These are phyloP conservation scores for Rhipidura dahli DNA, from an alignment of 2,113 vertebrate species.

Conservation along the genomic window DNA sequence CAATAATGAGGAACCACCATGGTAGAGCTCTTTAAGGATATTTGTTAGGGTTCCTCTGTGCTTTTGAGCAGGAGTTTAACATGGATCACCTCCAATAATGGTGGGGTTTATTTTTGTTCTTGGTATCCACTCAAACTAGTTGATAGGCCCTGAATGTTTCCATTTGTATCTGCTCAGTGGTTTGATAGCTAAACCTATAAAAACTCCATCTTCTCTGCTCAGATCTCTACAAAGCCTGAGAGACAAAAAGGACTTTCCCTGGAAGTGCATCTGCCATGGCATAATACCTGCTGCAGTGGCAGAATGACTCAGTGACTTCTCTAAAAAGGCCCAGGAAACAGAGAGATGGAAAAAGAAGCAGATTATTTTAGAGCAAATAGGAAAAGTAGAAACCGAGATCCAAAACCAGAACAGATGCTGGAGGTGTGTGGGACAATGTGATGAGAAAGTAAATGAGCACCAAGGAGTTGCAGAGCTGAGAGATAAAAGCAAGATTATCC, in stretches of 20 bases:
- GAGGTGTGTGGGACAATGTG: background rate
- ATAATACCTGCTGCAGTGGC: background rate
- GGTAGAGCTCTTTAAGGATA: background rate
- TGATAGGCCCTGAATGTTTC: background rate
- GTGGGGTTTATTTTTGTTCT: rapidly evolving
- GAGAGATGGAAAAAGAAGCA: background rate
- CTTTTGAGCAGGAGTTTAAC: background rate
- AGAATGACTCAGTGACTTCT: background rate
- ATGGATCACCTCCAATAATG: background rate
- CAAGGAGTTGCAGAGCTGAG: background rate
- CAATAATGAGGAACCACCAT: background rate
- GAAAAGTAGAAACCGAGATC: background rate
- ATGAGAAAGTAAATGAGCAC: background rate
- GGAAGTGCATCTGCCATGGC: background rate
- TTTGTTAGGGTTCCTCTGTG: background rate
- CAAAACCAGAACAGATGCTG: background rate
- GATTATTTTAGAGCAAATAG: background rate
- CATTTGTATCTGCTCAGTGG: background rate
- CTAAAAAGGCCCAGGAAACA: background rate
- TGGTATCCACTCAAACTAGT: background rate
- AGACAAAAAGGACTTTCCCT: background rate
- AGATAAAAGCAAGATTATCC: background rate
- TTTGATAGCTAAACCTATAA: background rate
- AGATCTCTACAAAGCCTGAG: background rate
- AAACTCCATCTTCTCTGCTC: background rate